A percentile compares a stretch with the other conserved stretches of the same genome.
phyloP scores from a whole-genome alignment of 2,888 invertebrate species.

The Oligia strigilis region DNA sequence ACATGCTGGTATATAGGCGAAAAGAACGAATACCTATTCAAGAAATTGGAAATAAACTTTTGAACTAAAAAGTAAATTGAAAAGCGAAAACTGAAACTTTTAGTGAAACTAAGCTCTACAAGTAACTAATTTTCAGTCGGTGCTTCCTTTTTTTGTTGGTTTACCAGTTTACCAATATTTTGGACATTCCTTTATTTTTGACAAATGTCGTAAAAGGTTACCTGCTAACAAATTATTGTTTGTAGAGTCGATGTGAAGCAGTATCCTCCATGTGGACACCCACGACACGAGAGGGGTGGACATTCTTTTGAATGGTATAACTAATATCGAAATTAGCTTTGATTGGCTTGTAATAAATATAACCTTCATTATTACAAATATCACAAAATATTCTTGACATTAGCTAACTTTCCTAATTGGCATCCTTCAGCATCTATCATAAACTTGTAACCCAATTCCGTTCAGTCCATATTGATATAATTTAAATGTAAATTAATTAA shows the following conservation, averaged over 20 bases:
- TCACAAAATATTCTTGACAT: constrained; percentile 18
- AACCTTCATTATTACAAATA: constrained; percentile 10
- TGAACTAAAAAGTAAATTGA: background rate
- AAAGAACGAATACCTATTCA: background rate
- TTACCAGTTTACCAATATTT: background rate
- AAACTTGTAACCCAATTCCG: constrained; percentile 38
- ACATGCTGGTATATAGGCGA: background rate
- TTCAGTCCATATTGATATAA: constrained; percentile 47
- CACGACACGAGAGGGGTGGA: background rate
- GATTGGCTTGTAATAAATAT: background rate
- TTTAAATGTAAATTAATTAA: constrained; percentile 62
- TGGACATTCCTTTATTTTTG: background rate
- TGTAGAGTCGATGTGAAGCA: background rate
- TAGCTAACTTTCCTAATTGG: constrained; percentile 14
- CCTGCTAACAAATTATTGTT: background rate
- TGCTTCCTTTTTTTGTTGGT: background rate
- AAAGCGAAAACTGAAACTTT: background rate
- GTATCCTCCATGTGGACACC: background rate
- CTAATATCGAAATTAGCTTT: background rate
- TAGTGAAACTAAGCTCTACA: background rate
- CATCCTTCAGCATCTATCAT: constrained; percentile 33
- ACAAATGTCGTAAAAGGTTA: background rate
- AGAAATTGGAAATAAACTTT: background rate
- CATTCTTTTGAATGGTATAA: background rate
- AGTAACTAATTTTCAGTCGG: background rate